Evolutionary conservation across 1,140 invertebrate genomes (phyloP).

Genomic region (Pectinophora gossypiella): DNA sequence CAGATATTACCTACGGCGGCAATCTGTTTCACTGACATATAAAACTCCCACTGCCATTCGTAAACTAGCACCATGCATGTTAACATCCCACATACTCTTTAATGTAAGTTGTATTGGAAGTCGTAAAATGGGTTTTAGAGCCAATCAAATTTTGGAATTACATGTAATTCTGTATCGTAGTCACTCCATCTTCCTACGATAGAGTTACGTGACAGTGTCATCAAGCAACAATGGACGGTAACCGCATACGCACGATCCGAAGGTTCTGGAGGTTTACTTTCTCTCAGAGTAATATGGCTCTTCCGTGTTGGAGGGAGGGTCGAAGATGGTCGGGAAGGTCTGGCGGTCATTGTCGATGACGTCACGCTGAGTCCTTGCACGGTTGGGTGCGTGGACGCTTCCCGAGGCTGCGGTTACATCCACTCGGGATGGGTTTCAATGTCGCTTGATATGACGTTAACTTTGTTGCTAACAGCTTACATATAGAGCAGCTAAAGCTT

Average conservation of each 20-base stretch:
- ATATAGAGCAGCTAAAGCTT: too few relatives aligned
- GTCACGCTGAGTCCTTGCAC: constrained; percentile 56
- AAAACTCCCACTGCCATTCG: neutral
- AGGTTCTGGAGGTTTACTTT: neutral
- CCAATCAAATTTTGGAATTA: neutral
- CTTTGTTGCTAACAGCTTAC: constrained; percentile 28
- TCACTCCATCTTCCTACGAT: neutral
- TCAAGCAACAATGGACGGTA: neutral
- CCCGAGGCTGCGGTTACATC: constrained; percentile 57
- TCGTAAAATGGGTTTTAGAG: neutral
- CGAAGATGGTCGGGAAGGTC: constrained; percentile 8
- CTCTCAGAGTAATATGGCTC: constrained; percentile 11
- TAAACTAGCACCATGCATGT: neutral
- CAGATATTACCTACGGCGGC: too few relatives aligned
- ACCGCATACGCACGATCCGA: neutral
- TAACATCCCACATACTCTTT: neutral
- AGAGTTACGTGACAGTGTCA: neutral
- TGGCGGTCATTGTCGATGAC: constrained; percentile 32
- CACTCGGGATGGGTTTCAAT: constrained; percentile 59
- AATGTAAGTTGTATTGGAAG: neutral
- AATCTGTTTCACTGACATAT: too few relatives aligned
- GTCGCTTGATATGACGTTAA: constrained; percentile 33
- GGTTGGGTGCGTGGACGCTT: constrained; percentile 50
- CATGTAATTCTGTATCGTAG: neutral
- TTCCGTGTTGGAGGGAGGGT: constrained; percentile 18